A percentile compares a stretch with the other conserved stretches of the same genome.
phyloP scores from a whole-genome alignment of 1,140 invertebrate species.

The Psix sp. region DNA sequence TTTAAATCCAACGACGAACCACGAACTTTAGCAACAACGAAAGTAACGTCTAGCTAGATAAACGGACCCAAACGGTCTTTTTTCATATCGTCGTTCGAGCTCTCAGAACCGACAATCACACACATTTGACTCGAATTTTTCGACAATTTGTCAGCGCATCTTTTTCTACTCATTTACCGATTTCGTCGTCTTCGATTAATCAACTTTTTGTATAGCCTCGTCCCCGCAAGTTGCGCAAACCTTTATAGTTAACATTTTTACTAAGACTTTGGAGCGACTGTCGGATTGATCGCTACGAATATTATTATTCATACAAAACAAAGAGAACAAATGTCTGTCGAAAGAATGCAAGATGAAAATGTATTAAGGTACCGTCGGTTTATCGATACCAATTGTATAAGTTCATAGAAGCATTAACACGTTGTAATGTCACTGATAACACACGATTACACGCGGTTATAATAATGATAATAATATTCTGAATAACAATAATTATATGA shows the following conservation, averaged over 20 bases:
- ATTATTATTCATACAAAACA: slow-evolving; percentile 45
- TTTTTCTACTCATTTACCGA: slow-evolving; percentile 14
- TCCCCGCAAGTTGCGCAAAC: slow-evolving; percentile 21
- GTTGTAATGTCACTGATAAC: slow-evolving; percentile 68
- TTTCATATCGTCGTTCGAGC: slow-evolving; percentile 28
- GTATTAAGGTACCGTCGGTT: slow-evolving; percentile 53
- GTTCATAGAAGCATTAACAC: slow-evolving; percentile 67
- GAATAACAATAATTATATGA: slow-evolving; percentile 67
- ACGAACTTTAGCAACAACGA: slow-evolving; percentile 57
- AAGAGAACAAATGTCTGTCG: not conserved
- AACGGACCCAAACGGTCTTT: slow-evolving; percentile 33
- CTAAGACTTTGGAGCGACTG: slow-evolving; percentile 38
- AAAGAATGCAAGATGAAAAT: slow-evolving; percentile 24
- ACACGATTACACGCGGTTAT: slow-evolving; percentile 61
- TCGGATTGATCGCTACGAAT: slow-evolving; percentile 59
- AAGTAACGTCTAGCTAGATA: slow-evolving; percentile 41
- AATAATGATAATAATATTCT: slow-evolving; percentile 68
- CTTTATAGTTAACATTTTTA: slow-evolving; percentile 14
- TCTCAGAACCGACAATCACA: slow-evolving; percentile 42
- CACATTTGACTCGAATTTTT: not conserved
- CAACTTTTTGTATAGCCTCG: slow-evolving; percentile 20
- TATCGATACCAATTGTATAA: slow-evolving; percentile 66
- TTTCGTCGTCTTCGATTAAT: slow-evolving; percentile 26
- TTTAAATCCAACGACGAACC: slow-evolving; percentile 46
- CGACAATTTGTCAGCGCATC: slow-evolving; percentile 9